Evolutionary conservation across 2,888 invertebrate species (phyloP).

Genomic region (Rugalucina vietnamica): DNA sequence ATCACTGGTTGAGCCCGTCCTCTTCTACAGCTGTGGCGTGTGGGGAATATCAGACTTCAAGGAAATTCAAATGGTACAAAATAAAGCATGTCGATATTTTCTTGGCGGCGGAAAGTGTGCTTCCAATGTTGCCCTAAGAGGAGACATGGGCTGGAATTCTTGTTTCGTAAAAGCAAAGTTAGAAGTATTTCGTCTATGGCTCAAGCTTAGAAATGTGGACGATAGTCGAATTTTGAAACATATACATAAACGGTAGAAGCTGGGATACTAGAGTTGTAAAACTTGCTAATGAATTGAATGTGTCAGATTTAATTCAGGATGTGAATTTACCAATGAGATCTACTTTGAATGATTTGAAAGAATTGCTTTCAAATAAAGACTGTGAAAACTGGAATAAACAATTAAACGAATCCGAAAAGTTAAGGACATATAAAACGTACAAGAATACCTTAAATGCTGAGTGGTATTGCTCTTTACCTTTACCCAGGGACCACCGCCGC

Average conservation of each 20-base stretch:
- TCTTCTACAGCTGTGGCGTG: conserved; percentile 24
- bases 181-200: background rate
- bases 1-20: conserved; percentile 21
- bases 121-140: conserved; percentile 8
- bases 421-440: background rate
- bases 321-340: background rate
- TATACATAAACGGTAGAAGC: background rate
- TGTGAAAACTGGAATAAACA: background rate
- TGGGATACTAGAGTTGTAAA: background rate
- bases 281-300: background rate
- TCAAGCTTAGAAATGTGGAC: background rate
- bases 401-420: background rate
- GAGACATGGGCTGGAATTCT: conserved; percentile 25
- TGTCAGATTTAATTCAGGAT: background rate
- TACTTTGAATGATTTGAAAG: background rate
- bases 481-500: background rate
- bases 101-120: conserved; percentile 19
- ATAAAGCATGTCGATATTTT: conserved; percentile 19
- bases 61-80: conserved; percentile 19
- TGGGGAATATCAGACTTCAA: conserved; percentile 22
- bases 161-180: background rate
- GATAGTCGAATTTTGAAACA: background rate
- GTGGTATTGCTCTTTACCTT: background rate
- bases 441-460: background rate
- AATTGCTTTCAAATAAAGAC: background rate